phyloP scores from a whole-genome alignment of 2,888 invertebrate genomes.

The Protophormia terraenovae region DNA sequence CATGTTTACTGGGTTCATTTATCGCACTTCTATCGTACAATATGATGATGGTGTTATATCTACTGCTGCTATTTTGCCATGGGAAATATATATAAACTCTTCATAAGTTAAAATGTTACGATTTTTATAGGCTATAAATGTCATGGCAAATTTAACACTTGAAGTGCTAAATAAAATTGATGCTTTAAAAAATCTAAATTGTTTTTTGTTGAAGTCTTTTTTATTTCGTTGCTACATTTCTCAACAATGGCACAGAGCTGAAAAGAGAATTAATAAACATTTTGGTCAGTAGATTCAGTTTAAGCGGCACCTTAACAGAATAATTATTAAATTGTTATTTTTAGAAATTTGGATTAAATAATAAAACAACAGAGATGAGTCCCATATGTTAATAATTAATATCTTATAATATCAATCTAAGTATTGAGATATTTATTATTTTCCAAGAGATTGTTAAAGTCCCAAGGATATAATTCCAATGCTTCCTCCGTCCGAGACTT shows the following conservation, averaged over 20 bases:
- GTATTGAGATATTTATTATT: too few relatives aligned
- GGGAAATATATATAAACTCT: slow-evolving; percentile 30
- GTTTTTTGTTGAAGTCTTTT: slow-evolving; percentile 47
- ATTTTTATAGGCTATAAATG: slow-evolving; percentile 70
- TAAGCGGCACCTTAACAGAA: neutral
- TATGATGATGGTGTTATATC: slow-evolving; percentile 25
- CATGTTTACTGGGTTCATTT: slow-evolving; percentile 34
- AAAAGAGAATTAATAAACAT: neutral
- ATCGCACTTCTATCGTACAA: neutral
- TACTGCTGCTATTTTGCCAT: neutral
- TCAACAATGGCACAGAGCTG: neutral
- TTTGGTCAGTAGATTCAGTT: neutral
- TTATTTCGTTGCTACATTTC: slow-evolving; percentile 19
- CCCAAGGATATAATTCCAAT: too few relatives aligned
- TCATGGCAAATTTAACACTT: slow-evolving; percentile 71
- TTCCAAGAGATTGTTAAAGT: too few relatives aligned
- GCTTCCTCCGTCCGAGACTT: too few relatives aligned
- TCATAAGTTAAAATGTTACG: slow-evolving; percentile 63
- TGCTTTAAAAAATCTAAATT: slow-evolving; percentile 52
- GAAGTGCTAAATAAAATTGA: slow-evolving; percentile 67
- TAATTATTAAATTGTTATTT: too few relatives aligned
- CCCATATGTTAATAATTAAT: too few relatives aligned
- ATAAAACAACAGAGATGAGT: too few relatives aligned
- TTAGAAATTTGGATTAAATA: too few relatives aligned
- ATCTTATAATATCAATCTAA: too few relatives aligned